Evolutionary conservation across 2,113 vertebrate species (phyloP).

Genomic region (Procavia capensis): DNA sequence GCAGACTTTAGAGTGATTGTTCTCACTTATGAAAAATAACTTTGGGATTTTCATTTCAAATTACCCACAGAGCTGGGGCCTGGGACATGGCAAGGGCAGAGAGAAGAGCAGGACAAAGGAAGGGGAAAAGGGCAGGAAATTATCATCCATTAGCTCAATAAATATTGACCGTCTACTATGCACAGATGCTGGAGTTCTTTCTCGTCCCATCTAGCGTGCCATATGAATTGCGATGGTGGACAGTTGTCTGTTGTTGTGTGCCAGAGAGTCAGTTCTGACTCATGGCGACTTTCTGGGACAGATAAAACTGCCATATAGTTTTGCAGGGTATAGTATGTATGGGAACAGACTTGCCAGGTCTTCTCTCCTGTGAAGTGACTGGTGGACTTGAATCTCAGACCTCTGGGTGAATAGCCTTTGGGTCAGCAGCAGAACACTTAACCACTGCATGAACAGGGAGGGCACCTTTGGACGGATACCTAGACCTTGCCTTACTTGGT

Average conservation of each 20-base stretch:
- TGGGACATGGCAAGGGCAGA: neutral
- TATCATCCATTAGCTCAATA: neutral
- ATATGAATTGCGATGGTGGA: neutral
- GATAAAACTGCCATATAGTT: neutral
- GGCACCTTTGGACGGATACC: neutral
- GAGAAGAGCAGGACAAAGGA: neutral
- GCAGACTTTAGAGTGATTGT: slow-evolving; percentile 86
- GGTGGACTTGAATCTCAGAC: neutral
- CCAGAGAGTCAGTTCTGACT: neutral
- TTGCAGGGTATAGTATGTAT: neutral
- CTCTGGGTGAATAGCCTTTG: neutral
- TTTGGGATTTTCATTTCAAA: slow-evolving; percentile 85
- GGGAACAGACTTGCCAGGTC: neutral
- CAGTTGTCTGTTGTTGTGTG: neutral
- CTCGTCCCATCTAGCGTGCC: neutral
- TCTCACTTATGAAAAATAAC: slow-evolving; percentile 86
- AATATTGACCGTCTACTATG: neutral
- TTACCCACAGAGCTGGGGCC: slow-evolving; percentile 74
- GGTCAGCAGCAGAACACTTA: neutral
- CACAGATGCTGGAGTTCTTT: neutral
- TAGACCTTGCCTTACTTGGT: neutral
- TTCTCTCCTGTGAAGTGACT: neutral
- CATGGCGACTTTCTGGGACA: neutral
- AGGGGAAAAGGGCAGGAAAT: neutral
- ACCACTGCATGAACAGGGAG: neutral